These are phyloP conservation scores for Brachypalpus laphriformis DNA, from an alignment of 2,888 invertebrate species.

Conservation along the genomic window DNA sequence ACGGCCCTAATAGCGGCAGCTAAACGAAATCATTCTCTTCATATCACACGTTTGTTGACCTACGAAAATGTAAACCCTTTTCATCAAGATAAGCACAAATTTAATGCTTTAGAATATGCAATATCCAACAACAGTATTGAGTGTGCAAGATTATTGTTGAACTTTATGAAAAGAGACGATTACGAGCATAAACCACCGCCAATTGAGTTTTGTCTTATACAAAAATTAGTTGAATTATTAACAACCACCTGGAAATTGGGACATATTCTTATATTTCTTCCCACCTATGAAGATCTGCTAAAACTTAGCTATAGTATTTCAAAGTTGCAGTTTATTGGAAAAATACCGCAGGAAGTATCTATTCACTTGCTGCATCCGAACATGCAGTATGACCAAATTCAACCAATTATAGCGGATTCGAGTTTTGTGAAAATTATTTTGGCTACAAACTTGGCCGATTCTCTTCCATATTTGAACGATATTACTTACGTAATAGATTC, in stretches of 20 bases:
- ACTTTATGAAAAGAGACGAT: neutral
- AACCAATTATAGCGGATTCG: constrained; percentile 87
- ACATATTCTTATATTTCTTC: constrained; percentile 92
- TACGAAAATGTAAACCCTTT: constrained; percentile 84
- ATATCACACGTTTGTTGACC: constrained; percentile 87
- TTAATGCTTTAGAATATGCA: constrained; percentile 74
- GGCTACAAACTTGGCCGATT: constrained; percentile 96
- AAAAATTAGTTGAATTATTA: constrained; percentile 53
- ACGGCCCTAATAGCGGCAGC: constrained; percentile 92
- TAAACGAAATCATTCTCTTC: constrained; percentile 86
- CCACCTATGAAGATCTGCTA: constrained; percentile 96
- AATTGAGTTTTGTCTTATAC: constrained; percentile 54
- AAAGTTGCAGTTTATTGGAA: constrained; percentile 79
- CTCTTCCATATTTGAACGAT: constrained; percentile 95
- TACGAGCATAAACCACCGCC: constrained; percentile 9
- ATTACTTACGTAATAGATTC: constrained; percentile 95
- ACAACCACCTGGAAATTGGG: constrained; percentile 83
- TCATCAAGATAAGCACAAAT: constrained; percentile 69
- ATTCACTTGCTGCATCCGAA: constrained; percentile 88
- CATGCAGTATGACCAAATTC: constrained; percentile 93
- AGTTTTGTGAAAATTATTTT: constrained; percentile 89
- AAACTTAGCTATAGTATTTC: constrained; percentile 86
- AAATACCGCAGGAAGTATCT: constrained; percentile 73
- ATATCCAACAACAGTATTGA: constrained; percentile 64
- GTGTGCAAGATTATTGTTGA: constrained; percentile 27